Evolutionary conservation across 1,140 invertebrate genomes (phyloP).

Genomic region (Chelonus insularis): DNA sequence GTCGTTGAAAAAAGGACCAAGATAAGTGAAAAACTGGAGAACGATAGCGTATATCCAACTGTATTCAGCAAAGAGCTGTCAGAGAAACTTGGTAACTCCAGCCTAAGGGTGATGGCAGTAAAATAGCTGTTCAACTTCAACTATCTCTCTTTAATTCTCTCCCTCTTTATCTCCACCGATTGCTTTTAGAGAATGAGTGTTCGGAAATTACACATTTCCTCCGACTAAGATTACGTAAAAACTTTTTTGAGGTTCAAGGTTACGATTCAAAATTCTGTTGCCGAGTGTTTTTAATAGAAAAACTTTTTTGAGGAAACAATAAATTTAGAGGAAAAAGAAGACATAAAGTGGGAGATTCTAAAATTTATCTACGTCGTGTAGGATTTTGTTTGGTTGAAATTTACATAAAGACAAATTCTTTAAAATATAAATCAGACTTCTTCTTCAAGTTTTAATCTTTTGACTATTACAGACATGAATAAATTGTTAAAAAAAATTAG

Average conservation of each 20-base stretch:
- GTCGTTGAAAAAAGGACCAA: conserved; percentile 11
- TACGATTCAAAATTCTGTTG: background rate
- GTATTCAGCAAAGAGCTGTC: conserved; percentile 3
- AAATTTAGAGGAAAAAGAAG: too few species aligned
- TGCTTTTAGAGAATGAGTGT: conserved; percentile 3
- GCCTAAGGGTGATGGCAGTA: background rate
- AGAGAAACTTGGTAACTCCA: background rate
- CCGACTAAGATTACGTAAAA: background rate
- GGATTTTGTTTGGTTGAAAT: too few species aligned
- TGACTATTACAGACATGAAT: too few species aligned
- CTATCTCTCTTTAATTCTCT: background rate
- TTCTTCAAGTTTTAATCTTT: too few species aligned
- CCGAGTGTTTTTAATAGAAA: background rate
- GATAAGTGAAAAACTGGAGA: background rate
- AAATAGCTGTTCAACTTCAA: conserved; percentile 1
- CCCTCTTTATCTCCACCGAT: background rate
- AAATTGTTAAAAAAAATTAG: too few species aligned
- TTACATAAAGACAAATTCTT: too few species aligned
- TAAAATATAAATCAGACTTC: too few species aligned
- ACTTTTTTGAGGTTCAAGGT: conserved; percentile 8
- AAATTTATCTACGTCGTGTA: too few species aligned
- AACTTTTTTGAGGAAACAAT: background rate
- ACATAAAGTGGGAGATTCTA: too few species aligned
- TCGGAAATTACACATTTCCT: conserved; percentile 8
- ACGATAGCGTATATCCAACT: background rate